Evolutionary conservation across 2,797 vertebrate species (phyloP).

Genomic region (Micrastur ruficollis): DNA sequence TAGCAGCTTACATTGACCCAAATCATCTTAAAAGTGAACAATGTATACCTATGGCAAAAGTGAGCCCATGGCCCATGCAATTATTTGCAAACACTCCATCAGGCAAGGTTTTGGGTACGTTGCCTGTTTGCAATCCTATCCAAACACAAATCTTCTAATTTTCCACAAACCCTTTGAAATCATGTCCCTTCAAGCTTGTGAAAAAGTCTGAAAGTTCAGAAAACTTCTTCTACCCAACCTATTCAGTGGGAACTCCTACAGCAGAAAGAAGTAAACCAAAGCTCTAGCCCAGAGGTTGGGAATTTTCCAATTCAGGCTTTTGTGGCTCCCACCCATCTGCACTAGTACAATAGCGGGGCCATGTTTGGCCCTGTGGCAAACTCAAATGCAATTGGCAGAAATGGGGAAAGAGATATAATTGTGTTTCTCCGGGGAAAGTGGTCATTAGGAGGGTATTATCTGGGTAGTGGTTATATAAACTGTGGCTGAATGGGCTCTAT

Average conservation of each 20-base stretch:
- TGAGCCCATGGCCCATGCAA: too few species aligned
- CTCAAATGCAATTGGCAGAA: slow-evolving; percentile 44
- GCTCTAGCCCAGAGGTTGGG: neutral
- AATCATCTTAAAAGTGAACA: neutral
- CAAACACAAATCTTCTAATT: neutral
- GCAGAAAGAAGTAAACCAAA: neutral
- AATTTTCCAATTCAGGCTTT: slow-evolving; percentile 37
- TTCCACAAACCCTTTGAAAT: neutral
- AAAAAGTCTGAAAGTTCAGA: neutral
- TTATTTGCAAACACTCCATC: neutral
- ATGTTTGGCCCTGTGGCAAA: slow-evolving; percentile 14
- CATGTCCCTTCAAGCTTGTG: neutral
- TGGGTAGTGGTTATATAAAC: slow-evolving; percentile 31
- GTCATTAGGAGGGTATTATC: slow-evolving; percentile 63
- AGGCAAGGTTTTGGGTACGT: neutral
- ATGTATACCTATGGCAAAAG: neutral
- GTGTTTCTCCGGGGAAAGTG: slow-evolving; percentile 43
- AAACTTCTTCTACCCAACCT: neutral
- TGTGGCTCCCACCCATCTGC: slow-evolving; percentile 41
- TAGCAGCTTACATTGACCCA: neutral
- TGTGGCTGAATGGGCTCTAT: slow-evolving; percentile 49
- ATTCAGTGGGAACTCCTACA: neutral
- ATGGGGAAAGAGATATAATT: neutral
- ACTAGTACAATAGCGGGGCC: neutral
- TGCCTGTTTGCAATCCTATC: neutral